Base-by-base conservation (phyloP, 2,888 invertebrate genomes). In the Orchesellides sinensis region DNA sequence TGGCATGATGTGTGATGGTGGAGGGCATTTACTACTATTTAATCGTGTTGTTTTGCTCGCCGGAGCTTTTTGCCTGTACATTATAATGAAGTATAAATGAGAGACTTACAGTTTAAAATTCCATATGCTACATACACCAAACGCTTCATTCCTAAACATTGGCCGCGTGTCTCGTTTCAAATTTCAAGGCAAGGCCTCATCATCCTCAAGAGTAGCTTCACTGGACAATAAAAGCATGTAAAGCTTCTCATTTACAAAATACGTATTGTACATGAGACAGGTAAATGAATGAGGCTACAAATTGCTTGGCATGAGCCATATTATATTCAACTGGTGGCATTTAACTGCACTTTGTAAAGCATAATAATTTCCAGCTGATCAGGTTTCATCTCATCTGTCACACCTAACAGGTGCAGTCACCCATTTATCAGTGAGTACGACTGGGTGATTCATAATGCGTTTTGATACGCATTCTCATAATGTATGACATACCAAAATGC, bases 221-320 rank as follows among this genome's bases (percentile, higher is more conserved):
- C 59, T 59, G 21, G 21, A 54, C 23, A 23, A 54, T 14, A 32
- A 4, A 4, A 59, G 59, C 40, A 8, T 32, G 10, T 61, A 32
- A 61, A 29, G 45, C 65, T 56, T 56, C 25, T 56, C 27, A 23
- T n/a, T 56, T 56, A 17, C 32, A 59, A 59, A 68, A 69, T 8
- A 27, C 35, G 78, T 70, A 80, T 80, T 73, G 73, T 72, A 73
- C 73, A 17, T 1, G 29, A 66, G 73, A 73, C 70, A 80, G 73
- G 45, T 65, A 73, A 73, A 79, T 70, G 79, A 72, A 72, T 72
- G 72, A 63, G 49, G 59, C 47, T 45, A 70, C 35, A 23, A 49
- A 27, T 54, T 12, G 35, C 14, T 35, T 59, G 40, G 49, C 47
- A 47, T 49, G 49, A 47, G 66, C 66, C 66, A 68, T 19, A 68